Evolutionary conservation across 2,797 vertebrate species (phyloP).

Genomic region (Agapornis canus): DNA sequence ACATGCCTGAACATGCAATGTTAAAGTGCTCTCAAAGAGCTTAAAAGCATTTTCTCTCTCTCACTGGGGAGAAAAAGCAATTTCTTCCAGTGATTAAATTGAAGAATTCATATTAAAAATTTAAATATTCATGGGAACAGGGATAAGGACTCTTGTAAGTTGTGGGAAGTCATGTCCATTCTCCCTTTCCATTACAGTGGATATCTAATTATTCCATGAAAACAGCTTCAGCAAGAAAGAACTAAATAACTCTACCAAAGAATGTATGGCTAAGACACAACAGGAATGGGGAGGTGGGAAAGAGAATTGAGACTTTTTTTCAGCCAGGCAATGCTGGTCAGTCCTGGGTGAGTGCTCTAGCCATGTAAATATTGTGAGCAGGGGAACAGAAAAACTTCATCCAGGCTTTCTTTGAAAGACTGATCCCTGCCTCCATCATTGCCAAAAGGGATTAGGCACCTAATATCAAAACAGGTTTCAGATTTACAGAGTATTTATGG

Average conservation of each 20-base stretch:
- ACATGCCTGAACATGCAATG: background rate
- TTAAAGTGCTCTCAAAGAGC: background rate
- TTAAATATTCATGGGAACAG: constrained; percentile 14
- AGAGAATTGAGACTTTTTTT: background rate
- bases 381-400: background rate
- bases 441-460: background rate
- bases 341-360: background rate
- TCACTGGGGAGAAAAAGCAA: background rate
- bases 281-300: background rate
- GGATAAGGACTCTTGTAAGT: background rate
- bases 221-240: background rate
- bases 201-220: background rate
- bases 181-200: background rate
- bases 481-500: background rate
- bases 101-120: constrained; percentile 19
- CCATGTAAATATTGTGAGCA: background rate
- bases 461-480: background rate
- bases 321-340: background rate
- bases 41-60: background rate
- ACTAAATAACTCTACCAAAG: background rate
- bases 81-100: background rate
- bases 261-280: background rate
- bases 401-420: background rate
- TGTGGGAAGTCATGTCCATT: background rate
- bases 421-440: background rate